These are phyloP conservation scores for Rhadinocentrus ornatus DNA, from an alignment of 2,797 vertebrate genomes.

Conservation along the genomic window DNA sequence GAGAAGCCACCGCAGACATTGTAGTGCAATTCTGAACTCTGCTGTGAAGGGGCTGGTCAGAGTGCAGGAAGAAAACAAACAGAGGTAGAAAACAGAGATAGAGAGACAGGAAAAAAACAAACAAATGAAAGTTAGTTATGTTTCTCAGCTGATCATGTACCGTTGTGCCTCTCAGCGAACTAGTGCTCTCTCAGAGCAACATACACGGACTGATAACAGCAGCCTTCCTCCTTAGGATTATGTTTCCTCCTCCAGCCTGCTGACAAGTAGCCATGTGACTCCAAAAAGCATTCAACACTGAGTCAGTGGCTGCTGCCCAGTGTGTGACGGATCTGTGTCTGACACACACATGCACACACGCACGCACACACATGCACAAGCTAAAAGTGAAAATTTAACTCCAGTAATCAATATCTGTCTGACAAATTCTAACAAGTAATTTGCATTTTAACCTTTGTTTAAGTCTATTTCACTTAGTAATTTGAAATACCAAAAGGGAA, in stretches of 20 bases:
- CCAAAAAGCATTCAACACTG: constrained; percentile 75
- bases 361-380: neutral
- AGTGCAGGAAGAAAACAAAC: constrained; percentile 66
- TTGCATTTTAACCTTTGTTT: neutral
- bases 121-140: constrained; percentile 55
- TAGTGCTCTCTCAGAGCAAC: constrained; percentile 53
- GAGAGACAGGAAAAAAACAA: constrained; percentile 25
- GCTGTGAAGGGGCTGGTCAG: constrained; percentile 71
- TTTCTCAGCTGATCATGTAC: constrained; percentile 16
- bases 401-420: neutral
- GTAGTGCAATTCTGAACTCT: constrained; percentile 79
- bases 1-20: constrained; percentile 81
- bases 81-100: constrained; percentile 41
- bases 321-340: constrained; percentile 3
- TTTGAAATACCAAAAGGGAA: neutral
- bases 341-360: neutral
- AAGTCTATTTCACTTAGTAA: neutral
- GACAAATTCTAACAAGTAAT: neutral
- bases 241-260: constrained; percentile 81
- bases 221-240: constrained; percentile 81
- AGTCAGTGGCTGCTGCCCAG: constrained; percentile 71
- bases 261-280: constrained; percentile 86
- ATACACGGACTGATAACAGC: constrained; percentile 72
- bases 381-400: constrained; percentile 6
- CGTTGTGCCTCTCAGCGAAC: constrained; percentile 31